These are phyloP conservation scores for Ceratosolen fusciceps DNA, from an alignment of 1,140 invertebrate species.

Conservation along the genomic window DNA sequence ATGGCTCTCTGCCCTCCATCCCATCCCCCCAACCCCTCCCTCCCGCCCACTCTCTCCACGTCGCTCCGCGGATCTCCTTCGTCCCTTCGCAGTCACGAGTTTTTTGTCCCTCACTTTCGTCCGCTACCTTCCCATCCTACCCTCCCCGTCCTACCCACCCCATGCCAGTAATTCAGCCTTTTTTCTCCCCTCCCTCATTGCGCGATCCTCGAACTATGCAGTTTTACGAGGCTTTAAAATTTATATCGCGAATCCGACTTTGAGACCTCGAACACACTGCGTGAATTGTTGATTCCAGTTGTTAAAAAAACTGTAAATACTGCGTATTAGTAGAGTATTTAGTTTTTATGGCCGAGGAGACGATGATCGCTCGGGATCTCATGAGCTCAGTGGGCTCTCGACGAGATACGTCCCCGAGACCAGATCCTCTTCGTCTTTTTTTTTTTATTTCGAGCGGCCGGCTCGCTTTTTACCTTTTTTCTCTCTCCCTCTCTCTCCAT, in stretches of 20 bases:
- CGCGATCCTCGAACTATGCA: constrained; percentile 14
- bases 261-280: background rate
- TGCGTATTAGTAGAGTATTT: constrained; percentile 38
- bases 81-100: background rate
- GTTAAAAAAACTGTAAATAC: constrained; percentile 41
- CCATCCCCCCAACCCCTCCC: background rate
- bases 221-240: constrained; percentile 39
- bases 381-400: background rate
- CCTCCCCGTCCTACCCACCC: background rate
- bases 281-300: constrained; percentile 30
- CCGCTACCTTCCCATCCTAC: background rate
- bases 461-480: background rate
- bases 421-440: background rate
- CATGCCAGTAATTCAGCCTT: constrained; percentile 12
- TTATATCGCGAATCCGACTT: constrained; percentile 15
- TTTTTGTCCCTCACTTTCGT: background rate
- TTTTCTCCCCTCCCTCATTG: constrained; percentile 10
- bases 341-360: constrained; percentile 1
- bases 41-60: background rate
- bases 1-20: background rate
- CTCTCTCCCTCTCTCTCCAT: no score
- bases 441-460: background rate
- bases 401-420: background rate
- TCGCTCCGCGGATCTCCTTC: background rate
- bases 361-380: constrained; percentile 11